These are phyloP conservation scores for Hylaea fasciaria DNA, from an alignment of 2,888 invertebrate genomes.

Conservation along the genomic window DNA sequence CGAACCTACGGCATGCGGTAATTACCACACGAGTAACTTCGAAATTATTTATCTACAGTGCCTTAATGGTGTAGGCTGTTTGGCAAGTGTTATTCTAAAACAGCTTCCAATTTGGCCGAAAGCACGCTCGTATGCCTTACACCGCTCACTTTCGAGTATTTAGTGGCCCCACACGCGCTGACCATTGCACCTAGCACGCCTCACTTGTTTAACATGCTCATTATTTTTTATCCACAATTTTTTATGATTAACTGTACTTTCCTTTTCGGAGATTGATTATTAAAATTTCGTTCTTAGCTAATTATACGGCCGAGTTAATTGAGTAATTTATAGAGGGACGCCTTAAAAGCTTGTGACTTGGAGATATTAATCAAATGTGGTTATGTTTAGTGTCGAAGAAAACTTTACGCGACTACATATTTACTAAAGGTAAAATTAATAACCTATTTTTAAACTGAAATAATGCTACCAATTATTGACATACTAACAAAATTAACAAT, in stretches of 20 bases:
- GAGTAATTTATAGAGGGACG: conserved; percentile 63
- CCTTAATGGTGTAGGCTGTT: too few relatives aligned
- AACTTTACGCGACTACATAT: not conserved
- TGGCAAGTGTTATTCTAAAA: too few relatives aligned
- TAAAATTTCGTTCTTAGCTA: conserved; percentile 72
- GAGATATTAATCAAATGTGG: conserved; percentile 25
- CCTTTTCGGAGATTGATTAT: conserved; percentile 78
- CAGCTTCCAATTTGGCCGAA: too few relatives aligned
- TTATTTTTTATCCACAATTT: conserved; percentile 73
- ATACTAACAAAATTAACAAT: too few relatives aligned
- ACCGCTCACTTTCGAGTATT: conserved; percentile 35
- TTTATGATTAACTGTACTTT: conserved; percentile 76
- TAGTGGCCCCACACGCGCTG: conserved; percentile 51
- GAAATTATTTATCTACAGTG: too few relatives aligned
- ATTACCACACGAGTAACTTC: too few relatives aligned
- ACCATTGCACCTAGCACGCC: conserved; percentile 61
- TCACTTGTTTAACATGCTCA: conserved; percentile 74
- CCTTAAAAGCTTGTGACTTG: conserved; percentile 28
- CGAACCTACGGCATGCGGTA: too few relatives aligned
- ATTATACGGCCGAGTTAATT: conserved; percentile 74
- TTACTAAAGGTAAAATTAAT: too few relatives aligned
- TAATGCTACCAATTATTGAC: too few relatives aligned
- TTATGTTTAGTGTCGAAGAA: not conserved
- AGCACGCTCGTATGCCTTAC: too few relatives aligned
- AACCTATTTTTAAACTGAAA: too few relatives aligned